Base-by-base conservation (phyloP, 2,113 vertebrate genomes). In the Sander vitreus region DNA sequence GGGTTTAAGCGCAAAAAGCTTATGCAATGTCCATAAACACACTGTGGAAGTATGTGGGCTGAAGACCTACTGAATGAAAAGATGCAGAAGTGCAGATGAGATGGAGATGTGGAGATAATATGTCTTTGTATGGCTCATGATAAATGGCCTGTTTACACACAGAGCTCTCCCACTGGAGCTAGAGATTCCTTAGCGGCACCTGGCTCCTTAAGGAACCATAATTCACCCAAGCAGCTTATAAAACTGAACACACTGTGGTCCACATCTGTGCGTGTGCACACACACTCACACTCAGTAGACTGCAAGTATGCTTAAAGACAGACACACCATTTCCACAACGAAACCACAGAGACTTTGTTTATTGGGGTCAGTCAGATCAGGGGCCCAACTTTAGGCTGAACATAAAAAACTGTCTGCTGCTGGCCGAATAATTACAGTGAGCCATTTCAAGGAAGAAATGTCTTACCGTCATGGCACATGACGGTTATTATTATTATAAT, bases 101-200 rank as follows among this genome's bases (percentile, higher is more conserved):
- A 10, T 45, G 9, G 9, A 80, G 66, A 57, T 47, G 62, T 48
- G 36, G 59, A 33, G 78, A 69, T 70, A 23, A 74, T 63, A 50
- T 67, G 55, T 84, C 75, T 84, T 66, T 80, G 65, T 68, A 58
- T 67, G 72, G 33, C 68, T 81, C 36, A 48, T 84, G 87, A 91
- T 88, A 39, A 87, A 91, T 76, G 63, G 36, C 13, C 11, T 89
- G 83, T 93, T 92, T 93, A 91, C 78, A 77, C 59, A 80, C 15
- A 13, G 14, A 50, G 57, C 78, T 71, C 76, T 87, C 83, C 85
- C 86, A 89, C 81, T 23, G 19, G 12, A 78, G 47, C 19, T 74
- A 89, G 83, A 91, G 77, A 89, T 86, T 85, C 80, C 76, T 70
- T 23, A n/a, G 53, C 47, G 10, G 63, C 71, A 87, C 78, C 74